Base-by-base conservation (phyloP, 2,113 vertebrate genomes). In the Clarias macrocephalus region DNA sequence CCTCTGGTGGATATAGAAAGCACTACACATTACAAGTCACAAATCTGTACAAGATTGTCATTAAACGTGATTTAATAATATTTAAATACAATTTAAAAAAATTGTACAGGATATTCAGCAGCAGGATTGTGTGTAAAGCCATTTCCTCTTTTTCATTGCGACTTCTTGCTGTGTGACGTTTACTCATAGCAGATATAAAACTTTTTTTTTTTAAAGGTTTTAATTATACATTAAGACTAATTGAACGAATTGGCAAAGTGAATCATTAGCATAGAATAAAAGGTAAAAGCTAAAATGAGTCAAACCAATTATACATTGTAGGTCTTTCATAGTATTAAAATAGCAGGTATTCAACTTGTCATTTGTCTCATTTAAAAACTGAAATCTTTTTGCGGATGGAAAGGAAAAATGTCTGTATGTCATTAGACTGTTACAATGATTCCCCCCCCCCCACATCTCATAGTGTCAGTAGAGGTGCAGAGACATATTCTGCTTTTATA, bases 221-320 rank as follows among this genome's bases (percentile, higher is more conserved):
- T 57, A 57, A 12, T 60, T 23, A 33, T 60, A 80, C 18, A 23
- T 80, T 80, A 80, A 21, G 56, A 60, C 48, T 48, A 48, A 48
- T 48, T 48, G 48, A 57, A 80, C 52, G 56, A 79, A 79, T 80
- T 60, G 60, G 28, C 28, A 80, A 59, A 80, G 23, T 60, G 56
- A 80, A 30, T 80, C 57, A 80, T 80, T 37, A 80, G 28, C 19
- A 80, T 3, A 10, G 5, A 21, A 60, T 60, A 2, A 33, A 80
- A 60, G 54, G 18, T 79, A 79, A 56, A 52, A 28, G 23, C 16
- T 13, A 23, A 80, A 60, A 60, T 60, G 18, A 60, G 56, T 80
- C 56, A 59, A 80, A 60, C 79, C 28, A 60, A 60, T 80, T 60
- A 33, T 60, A 60, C 56, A 62, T 16, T 23, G 30, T n/a, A 15